A percentile compares a stretch with the other conserved stretches of the same genome.
Evolutionary conservation across 2,113 vertebrate species (phyloP).

Genomic region (Azemiops feae): DNA sequence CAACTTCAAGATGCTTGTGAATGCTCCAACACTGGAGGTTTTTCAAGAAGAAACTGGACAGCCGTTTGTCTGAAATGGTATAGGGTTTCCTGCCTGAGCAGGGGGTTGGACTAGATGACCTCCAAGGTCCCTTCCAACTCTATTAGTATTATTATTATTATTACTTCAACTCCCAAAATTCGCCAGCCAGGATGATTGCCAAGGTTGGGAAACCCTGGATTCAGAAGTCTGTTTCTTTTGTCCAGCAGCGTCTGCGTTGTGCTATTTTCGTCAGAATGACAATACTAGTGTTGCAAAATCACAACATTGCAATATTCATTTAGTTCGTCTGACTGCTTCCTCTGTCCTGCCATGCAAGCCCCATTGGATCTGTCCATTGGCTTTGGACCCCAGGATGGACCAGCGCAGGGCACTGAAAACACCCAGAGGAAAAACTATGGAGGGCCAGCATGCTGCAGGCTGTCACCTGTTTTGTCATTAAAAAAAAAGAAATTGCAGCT

Average conservation of each 20-base stretch:
- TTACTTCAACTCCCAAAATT: not conserved
- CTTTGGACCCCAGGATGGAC: not conserved
- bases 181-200: not conserved
- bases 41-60: too few species aligned
- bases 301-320: not conserved
- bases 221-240: not conserved
- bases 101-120: too few species aligned
- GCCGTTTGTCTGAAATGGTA: too few species aligned
- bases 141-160: too few species aligned
- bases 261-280: not conserved
- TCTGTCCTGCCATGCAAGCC: not conserved
- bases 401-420: not conserved
- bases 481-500: not conserved
- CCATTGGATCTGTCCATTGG: not conserved
- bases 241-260: not conserved
- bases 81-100: too few species aligned
- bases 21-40: too few species aligned
- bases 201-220: not conserved
- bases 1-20: not conserved
- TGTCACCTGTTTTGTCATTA: not conserved
- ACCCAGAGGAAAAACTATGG: not conserved
- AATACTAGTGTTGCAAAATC: not conserved
- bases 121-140: too few species aligned
- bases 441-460: not conserved
- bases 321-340: not conserved